phyloP scores from a whole-genome alignment of 2,888 invertebrate species.

The Lepidochrysops patricia region DNA sequence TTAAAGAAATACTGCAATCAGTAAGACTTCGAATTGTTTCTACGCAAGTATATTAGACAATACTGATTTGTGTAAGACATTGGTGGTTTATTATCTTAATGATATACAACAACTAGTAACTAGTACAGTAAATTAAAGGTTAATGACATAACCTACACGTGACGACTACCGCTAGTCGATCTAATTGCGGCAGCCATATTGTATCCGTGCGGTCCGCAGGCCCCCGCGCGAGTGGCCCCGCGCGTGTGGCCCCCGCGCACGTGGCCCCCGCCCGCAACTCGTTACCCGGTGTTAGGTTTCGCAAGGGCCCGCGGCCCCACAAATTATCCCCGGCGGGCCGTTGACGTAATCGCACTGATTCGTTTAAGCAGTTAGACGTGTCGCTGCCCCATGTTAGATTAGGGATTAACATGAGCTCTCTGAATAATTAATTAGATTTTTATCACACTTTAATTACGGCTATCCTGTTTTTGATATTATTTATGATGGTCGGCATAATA shows the following conservation, averaged over 20 bases:
- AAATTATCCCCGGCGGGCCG: slow-evolving; percentile 52
- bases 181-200: slow-evolving; percentile 10
- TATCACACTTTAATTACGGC: slow-evolving; percentile 14
- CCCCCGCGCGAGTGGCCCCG: slow-evolving; percentile 3
- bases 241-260: background rate
- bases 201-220: background rate
- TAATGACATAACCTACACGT: background rate
- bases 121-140: background rate
- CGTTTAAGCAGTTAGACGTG: slow-evolving; percentile 43
- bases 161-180: background rate
- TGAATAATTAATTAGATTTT: slow-evolving; percentile 22
- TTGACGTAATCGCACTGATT: slow-evolving; percentile 59
- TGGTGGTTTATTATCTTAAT: no score
- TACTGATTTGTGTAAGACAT: no score
- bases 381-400: slow-evolving; percentile 19
- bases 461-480: background rate
- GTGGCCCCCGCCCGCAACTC: slow-evolving; percentile 16
- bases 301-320: slow-evolving; percentile 41
- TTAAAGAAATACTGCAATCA: slow-evolving; percentile 34
- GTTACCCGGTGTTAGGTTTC: slow-evolving; percentile 44
- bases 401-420: slow-evolving; percentile 17
- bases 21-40: slow-evolving; percentile 34
- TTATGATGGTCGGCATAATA: background rate
- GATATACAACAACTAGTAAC: no score
- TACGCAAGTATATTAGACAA: background rate